Evolutionary conservation across 2,888 invertebrate genomes (phyloP), one percentile per base, ranked within the genome.

Genomic region (Drosophila eohydei): DNA sequence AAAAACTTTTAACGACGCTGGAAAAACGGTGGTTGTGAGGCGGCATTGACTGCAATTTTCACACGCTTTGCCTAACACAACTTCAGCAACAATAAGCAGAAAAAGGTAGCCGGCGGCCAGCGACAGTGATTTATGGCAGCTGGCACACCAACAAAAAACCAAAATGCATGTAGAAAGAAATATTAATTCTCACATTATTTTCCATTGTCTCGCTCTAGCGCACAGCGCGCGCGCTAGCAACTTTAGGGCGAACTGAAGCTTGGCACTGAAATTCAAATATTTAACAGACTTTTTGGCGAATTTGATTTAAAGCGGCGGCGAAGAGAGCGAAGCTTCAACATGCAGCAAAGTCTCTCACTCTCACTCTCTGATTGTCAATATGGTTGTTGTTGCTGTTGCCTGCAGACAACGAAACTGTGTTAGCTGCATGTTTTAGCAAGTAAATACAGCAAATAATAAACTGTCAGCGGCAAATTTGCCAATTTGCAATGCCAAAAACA

Each of bases 1-100:
- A 70, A 77, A 77, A 77, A 77, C 78, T 77, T 76, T 60, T 56
- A 43, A 71, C 63, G 52, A 44, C 56, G 57, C 51, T 74, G 78
- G 77, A 78, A 78, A 77, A 78, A 78, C 71, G 60, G 78, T 78
- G 78, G 78, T 78, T 69, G 77, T 48, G 71, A 9, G 30, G 36
- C 76, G 55, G 62, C 76, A 76, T 66, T 77, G 83, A 77, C 70
- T 74, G 81, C 81, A 86, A 81, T 83, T 83, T 83, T 83, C 87
- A 86, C 83, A 83, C 87, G 83, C 73, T 86, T 80, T 67, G 51
- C 57, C 58, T 61, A 65, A 60, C 59, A 72, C 54, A 38, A 38
- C 36, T 26, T 26, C 56, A 34, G n/a, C 60, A 43, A 48, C 46
- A 63, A 60, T 30, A 48, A 57, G 32, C 55, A 51, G 43, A 56